Conservation (phyloP, 2,797 vertebrate species). For the Pagetopsis macropterus region DNA sequence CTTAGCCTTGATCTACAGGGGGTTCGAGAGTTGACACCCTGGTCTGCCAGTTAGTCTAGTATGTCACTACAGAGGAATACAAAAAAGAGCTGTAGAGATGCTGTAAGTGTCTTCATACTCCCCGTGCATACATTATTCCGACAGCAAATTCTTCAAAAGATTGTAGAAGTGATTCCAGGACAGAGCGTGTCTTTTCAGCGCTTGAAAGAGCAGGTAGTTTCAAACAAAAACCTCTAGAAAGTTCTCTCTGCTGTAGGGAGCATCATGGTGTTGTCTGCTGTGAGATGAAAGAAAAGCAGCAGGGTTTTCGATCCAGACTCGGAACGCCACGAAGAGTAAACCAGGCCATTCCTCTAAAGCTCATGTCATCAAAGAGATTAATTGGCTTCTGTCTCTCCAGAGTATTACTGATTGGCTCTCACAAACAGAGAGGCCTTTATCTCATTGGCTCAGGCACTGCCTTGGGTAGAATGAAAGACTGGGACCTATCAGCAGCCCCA, state of each 20-base stretch:
- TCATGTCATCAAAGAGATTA: constrained; percentile 81
- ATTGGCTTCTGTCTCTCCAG: constrained; percentile 73
- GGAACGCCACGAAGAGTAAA: constrained; percentile 74
- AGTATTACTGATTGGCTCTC: constrained; percentile 77
- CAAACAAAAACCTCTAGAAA: constrained; percentile 61
- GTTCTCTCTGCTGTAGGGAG: constrained; percentile 56
- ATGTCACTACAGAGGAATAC: constrained; percentile 50
- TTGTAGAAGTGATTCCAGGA: constrained; percentile 61
- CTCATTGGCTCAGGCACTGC: constrained; percentile 80
- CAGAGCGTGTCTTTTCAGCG: constrained; percentile 51
- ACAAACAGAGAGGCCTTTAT: constrained; percentile 74
- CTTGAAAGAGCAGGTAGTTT: constrained; percentile 73
- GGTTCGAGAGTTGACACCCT: constrained; percentile 52
- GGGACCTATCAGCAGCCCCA: constrained; percentile 59
- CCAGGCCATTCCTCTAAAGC: constrained; percentile 73
- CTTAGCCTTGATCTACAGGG: constrained; percentile 55
- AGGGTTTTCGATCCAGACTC: constrained; percentile 68
- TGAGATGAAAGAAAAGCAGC: constrained; percentile 73
- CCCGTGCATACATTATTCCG: constrained; percentile 72
- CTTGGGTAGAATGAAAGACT: constrained; percentile 63
- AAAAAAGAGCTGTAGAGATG: constrained; percentile 47
- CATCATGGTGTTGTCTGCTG: constrained; percentile 55
- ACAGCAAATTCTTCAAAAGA: constrained; percentile 77
- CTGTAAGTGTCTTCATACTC: constrained; percentile 58
- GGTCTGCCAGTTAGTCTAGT: constrained; percentile 63